phyloP scores from a whole-genome alignment of 2,797 vertebrate genomes.

The Psittacula derbiana region DNA sequence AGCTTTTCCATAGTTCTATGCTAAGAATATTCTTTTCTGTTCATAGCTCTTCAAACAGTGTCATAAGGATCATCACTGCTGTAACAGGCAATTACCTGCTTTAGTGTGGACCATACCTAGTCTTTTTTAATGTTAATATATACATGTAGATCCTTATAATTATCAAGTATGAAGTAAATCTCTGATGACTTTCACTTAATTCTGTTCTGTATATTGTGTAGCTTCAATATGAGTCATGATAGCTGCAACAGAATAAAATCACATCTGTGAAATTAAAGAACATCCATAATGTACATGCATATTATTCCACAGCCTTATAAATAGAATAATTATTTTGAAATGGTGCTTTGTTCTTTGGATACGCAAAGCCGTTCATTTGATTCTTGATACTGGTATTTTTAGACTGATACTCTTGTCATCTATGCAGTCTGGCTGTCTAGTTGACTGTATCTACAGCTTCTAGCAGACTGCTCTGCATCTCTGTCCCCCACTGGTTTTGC shows the following conservation, averaged over 20 bases:
- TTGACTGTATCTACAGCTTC: not conserved
- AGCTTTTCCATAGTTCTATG: accelerated
- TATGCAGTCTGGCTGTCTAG: not conserved
- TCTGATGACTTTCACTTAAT: not conserved
- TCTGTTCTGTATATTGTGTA: not conserved
- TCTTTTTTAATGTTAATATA: not conserved
- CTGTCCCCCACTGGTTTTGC: not conserved
- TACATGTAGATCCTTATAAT: not conserved
- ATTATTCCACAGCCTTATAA: not conserved
- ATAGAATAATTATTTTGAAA: not conserved
- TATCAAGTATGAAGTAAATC: not conserved
- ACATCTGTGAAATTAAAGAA: not conserved
- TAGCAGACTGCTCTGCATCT: not conserved
- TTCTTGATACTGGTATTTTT: not conserved
- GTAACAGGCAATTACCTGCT: not conserved
- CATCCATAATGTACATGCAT: not conserved
- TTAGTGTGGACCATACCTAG: not conserved
- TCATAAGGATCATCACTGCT: not conserved
- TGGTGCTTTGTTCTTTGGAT: not conserved
- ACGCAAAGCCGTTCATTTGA: not conserved
- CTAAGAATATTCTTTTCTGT: not conserved
- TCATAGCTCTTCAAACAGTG: not conserved
- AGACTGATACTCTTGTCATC: not conserved
- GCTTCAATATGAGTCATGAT: not conserved
- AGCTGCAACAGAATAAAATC: not conserved